phyloP scores from a whole-genome alignment of 2,113 vertebrate genomes.

The Antechinus stuartii region DNA sequence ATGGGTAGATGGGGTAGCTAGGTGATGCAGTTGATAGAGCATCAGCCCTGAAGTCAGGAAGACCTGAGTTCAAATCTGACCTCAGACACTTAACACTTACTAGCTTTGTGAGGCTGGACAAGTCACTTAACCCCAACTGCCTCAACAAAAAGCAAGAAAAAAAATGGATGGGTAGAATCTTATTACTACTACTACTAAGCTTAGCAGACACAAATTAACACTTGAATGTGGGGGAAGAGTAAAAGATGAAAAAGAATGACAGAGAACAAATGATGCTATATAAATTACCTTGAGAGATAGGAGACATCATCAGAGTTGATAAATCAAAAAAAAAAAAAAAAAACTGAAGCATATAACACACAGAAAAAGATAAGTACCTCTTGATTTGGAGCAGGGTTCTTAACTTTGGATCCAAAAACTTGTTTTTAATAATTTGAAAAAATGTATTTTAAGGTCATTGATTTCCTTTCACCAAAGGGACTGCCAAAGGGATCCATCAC shows the following conservation, averaged over 20 bases:
- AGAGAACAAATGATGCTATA: neutral
- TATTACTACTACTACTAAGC: neutral
- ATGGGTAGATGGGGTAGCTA: neutral
- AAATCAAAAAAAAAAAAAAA: too few relatives aligned
- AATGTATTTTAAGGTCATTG: neutral
- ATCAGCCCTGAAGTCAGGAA: too few relatives aligned
- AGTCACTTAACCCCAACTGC: too few relatives aligned
- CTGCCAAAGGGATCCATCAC: neutral
- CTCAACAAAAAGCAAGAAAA: too few relatives aligned
- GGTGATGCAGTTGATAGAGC: too few relatives aligned
- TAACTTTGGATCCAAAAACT: neutral
- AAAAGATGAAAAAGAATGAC: fast-evolving
- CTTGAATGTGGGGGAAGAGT: fast-evolving
- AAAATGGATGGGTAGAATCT: neutral
- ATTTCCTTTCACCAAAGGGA: neutral
- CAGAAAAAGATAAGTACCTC: neutral
- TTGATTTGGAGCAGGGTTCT: neutral
- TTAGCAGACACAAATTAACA: neutral
- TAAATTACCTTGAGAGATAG: neutral
- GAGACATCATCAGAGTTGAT: neutral
- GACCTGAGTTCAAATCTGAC: too few relatives aligned
- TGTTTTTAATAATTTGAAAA: neutral
- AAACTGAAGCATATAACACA: neutral
- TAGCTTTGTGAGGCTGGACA: too few relatives aligned
- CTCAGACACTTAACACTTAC: too few relatives aligned